Evolutionary conservation across 2,797 vertebrate genomes (phyloP), one percentile per base, ranked within the genome.

Genomic region (Rhynchotus rufescens): DNA sequence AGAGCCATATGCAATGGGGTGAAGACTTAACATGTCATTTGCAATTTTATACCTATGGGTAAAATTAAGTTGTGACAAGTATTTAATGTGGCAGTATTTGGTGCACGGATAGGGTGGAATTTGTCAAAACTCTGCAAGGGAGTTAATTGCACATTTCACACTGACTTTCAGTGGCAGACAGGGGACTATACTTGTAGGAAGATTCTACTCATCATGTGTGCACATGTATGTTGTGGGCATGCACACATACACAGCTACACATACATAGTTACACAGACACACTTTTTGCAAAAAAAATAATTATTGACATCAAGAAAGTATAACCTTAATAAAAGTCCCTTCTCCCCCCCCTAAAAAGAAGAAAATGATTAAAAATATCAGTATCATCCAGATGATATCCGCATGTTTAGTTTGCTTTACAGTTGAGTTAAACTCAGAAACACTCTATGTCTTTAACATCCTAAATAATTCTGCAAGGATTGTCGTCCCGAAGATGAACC

Each of bases 281-380:
- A 94, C 88, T 93, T 95, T 91, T 95, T 87, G 91, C 84, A 88
- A 95, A 80, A 74, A 74, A 44, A 92, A 90, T 7, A 94, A 96
- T 61, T 94, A 97, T 94, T 91, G 85, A 96, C 95, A 95, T 96
- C 8, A 80, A 72, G 91, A 84, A 80, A 92, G 64, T 94, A 92
- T 95, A 96, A 97, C 95, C 92, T 96, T 84, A 92, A 67, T 85
- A 62, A 96, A 96, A 94, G 45, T 71, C 96, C 97, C 94, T 87
- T 86, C 77, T 92, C 49, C 60, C 86, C 86, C 91, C 64, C 80
- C 36, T 49, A 71, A 88, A 94, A 96, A 96, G 81, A 95, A 94
- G 86, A 97, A 96, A 95, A 93, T 94, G 90, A 89, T 95, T 95
- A 94, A 97, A 97, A 96, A 96, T 92, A 92, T 90, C 76, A 79